Evolutionary conservation across 2,888 invertebrate genomes (phyloP), one percentile per base, ranked within the genome.

Genomic region (Synergus japonicus): DNA sequence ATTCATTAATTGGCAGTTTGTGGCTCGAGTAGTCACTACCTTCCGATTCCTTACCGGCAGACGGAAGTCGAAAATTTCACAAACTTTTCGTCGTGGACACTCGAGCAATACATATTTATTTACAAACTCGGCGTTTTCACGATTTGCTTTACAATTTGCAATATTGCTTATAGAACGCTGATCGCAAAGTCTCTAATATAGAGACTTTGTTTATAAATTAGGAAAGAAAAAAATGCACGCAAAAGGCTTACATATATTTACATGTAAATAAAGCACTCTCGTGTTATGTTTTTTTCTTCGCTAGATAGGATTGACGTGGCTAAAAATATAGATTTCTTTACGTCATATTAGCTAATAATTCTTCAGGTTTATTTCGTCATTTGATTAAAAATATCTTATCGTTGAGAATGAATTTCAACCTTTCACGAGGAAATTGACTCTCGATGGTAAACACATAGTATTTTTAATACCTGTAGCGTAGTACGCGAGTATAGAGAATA

Each of bases 1-100:
- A 54, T 73, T 69, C 46, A 69, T 69, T 73, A 54, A 73, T 73
- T 73, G 73, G 73, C 73, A 73, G 73, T 73, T 73, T 73, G 37
- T 29, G 37, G 13, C 73, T 37, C 54, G n/a, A 73, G 29, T 10
- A 69, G 66, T 18, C 66, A 44, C n/a, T n/a, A n/a, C 18, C n/a
- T 58, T 58, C 58, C 58, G 44, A 41, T 15, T 67, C 44, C n/a
- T 67, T 46, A n/a, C 12, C 18, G 22, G 12, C 13, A 13, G 29
- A 29, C 44, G 29, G 7, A 46, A 69, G 46, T 46, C 29, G 46
- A 46, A 44, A 67, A 67, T 67, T 18, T 67, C n/a, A 18, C 43
- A 22, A 67, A 67, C 12, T 18, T 46, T 46, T 5, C 13, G 22
- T 29, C 13, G 13, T 13, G 3, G 29, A 73, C 49, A 46, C 69